Evolutionary conservation across 2,113 vertebrate species (phyloP).

Genomic region (Ophiodon elongatus): DNA sequence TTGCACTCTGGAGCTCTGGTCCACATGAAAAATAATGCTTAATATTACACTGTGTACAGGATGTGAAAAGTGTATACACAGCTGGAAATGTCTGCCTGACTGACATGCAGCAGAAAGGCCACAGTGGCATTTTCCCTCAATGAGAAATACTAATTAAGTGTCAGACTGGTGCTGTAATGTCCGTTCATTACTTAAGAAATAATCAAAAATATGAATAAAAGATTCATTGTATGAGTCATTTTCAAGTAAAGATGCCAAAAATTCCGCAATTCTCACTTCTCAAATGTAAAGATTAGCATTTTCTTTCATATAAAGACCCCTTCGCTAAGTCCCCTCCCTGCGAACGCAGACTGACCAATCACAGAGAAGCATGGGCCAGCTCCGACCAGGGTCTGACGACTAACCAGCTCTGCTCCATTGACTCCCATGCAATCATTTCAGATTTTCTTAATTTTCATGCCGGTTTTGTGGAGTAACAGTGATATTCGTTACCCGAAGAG

Average conservation of each 20-base stretch:
- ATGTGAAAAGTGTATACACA: not conserved
- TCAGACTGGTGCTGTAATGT: not conserved
- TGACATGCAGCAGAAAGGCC: constrained; percentile 4
- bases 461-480: not conserved
- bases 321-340: no score
- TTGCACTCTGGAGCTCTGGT: not conserved
- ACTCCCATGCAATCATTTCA: not conserved
- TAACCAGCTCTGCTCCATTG: not conserved
- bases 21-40: not conserved
- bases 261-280: not conserved
- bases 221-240: not conserved
- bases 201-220: not conserved
- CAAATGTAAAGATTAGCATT: not conserved
- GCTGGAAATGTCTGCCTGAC: constrained; percentile 8
- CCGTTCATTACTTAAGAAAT: not conserved
- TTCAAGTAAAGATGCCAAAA: not conserved
- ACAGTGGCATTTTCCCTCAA: not conserved
- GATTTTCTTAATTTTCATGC: not conserved
- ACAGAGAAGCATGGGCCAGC: no score
- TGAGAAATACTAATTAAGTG: not conserved
- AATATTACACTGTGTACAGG: not conserved
- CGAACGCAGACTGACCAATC: no score
- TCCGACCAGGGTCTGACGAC: not conserved
- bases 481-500: no score
- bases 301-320: no score